Percentiles rank a stretch among this genome's conserved stretches.
Evolutionary conservation across 1,140 invertebrate genomes (phyloP).

Genomic region (Solenopsis invicta): DNA sequence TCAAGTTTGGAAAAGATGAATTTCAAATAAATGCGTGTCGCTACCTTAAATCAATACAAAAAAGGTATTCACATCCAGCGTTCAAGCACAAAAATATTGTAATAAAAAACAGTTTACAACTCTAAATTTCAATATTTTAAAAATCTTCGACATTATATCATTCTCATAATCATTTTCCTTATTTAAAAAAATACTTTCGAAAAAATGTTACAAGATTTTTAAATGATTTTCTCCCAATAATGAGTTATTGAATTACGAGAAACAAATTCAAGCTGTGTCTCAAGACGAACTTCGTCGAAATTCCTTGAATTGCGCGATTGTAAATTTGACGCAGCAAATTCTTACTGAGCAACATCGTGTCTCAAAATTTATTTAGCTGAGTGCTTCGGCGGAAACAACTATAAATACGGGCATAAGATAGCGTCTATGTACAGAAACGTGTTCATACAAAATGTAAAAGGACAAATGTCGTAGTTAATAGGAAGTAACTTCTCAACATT

Average conservation of each 20-base stretch:
- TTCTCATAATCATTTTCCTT: background rate
- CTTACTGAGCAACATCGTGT: background rate
- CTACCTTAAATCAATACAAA: background rate
- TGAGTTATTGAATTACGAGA: background rate
- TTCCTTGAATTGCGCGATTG: background rate
- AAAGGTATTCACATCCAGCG: background rate
- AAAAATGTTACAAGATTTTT: background rate
- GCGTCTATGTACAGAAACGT: background rate
- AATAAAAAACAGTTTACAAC: background rate
- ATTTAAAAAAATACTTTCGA: background rate
- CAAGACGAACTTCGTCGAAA: background rate
- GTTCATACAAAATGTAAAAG: background rate
- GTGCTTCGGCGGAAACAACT: background rate
- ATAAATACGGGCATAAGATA: background rate
- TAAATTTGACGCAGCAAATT: background rate
- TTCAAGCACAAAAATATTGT: background rate
- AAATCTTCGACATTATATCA: background rate
- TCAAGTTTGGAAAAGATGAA: background rate
- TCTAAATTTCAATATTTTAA: background rate
- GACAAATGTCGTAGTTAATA: background rate
- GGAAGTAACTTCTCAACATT: background rate
- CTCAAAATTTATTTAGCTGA: background rate
- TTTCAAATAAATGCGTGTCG: background rate
- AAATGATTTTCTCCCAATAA: background rate
- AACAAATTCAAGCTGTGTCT: background rate